phyloP scores from a whole-genome alignment of 1,140 invertebrate genomes.

The Coenobita brevimanus region DNA sequence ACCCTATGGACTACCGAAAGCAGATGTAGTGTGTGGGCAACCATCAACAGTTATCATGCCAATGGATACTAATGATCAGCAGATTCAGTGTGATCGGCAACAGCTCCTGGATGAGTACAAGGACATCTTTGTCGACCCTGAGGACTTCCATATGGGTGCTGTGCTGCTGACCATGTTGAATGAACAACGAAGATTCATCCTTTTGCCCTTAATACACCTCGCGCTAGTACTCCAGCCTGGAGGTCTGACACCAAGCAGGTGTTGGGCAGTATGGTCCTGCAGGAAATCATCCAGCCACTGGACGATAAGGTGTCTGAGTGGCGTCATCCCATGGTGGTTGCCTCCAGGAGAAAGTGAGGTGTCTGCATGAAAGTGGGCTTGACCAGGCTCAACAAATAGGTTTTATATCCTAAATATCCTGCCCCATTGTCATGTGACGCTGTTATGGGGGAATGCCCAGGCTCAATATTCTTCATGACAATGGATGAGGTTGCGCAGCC shows the following conservation, averaged over 20 bases:
- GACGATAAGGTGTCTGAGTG: conserved; percentile 8
- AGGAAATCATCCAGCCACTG: too few relatives aligned
- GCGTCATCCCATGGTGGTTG: not conserved
- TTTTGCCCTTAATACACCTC: not conserved
- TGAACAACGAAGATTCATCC: too few relatives aligned
- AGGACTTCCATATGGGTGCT: too few relatives aligned
- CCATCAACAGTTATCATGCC: not conserved
- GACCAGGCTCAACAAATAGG: not conserved
- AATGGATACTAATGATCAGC: too few relatives aligned
- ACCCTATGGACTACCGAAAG: not conserved
- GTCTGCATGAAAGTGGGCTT: not conserved
- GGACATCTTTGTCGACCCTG: too few relatives aligned
- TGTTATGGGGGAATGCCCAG: not conserved
- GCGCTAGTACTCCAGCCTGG: not conserved
- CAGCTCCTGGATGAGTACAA: too few relatives aligned
- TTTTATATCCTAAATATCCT: not conserved
- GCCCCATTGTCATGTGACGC: not conserved
- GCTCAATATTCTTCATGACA: not conserved
- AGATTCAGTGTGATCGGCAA: too few relatives aligned
- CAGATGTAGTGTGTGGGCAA: not conserved
- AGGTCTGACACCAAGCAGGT: not conserved
- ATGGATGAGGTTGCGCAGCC: not conserved
- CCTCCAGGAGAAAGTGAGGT: not conserved
- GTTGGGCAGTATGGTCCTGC: too few relatives aligned
- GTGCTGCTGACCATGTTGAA: too few relatives aligned